Conservation (phyloP, 2,888 invertebrate genomes). For the Carterocephalus palaemon region DNA sequence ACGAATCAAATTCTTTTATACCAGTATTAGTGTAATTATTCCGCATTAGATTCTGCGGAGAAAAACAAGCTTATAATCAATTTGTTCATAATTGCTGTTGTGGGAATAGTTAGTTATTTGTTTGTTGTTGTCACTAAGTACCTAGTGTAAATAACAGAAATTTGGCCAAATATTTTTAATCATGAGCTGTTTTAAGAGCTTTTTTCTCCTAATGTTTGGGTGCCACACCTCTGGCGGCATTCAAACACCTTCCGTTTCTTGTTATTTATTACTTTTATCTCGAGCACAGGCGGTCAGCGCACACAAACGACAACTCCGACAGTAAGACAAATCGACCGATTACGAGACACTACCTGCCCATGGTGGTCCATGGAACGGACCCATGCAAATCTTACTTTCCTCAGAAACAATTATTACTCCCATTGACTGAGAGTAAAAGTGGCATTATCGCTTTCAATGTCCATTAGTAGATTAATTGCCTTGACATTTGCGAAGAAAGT, state of each 20-base stretch:
- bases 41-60: no score
- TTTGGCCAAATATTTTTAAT: no score
- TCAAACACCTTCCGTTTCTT: constrained; percentile 72
- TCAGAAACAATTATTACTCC: constrained; percentile 54
- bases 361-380: constrained; percentile 64
- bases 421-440: constrained; percentile 68
- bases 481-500: constrained; percentile 60
- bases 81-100: no score
- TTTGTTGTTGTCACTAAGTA: no score
- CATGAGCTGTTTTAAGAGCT: no score
- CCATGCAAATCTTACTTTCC: constrained; percentile 62
- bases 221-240: constrained; percentile 64
- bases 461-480: constrained; percentile 71
- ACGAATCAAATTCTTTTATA: no score
- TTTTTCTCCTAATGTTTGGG: constrained; percentile 53
- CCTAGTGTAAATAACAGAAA: no score
- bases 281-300: constrained; percentile 70
- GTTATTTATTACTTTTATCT: constrained; percentile 77
- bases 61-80: no score
- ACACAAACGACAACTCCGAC: constrained; percentile 72
- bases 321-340: constrained; percentile 77
- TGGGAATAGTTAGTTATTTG: no score
- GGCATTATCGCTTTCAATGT: constrained; percentile 46
- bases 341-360: constrained; percentile 72
- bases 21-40: no score